Conservation (phyloP, 2,113 vertebrate species). For the Poicephalus meyeri region DNA sequence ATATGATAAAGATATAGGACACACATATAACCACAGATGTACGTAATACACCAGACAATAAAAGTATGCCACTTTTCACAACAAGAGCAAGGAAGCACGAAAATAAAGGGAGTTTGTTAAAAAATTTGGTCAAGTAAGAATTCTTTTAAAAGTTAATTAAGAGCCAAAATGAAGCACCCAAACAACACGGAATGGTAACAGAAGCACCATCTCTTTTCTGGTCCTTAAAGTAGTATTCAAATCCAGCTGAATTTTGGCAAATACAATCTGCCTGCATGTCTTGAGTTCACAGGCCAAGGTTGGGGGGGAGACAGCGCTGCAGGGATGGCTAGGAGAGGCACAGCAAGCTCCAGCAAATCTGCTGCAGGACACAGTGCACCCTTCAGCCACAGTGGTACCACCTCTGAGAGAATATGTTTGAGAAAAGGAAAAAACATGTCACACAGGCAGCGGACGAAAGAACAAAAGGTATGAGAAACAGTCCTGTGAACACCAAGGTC, state of each 20-base stretch:
- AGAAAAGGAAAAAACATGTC: neutral
- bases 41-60: neutral
- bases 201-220: neutral
- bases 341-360: neutral
- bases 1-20: neutral
- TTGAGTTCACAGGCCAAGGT: neutral
- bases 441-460: neutral
- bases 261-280: neutral
- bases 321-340: neutral
- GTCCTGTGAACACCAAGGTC: neutral
- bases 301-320: rapidly evolving
- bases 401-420: neutral
- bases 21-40: neutral
- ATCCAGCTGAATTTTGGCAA: neutral
- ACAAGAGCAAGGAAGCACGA: neutral
- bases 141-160: neutral
- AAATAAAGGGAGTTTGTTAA: neutral
- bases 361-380: neutral
- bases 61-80: neutral
- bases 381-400: neutral
- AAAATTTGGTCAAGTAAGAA: neutral
- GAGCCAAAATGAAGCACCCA: neutral
- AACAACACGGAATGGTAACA: neutral
- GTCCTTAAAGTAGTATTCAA: neutral
- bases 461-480: neutral